Base-by-base conservation (phyloP, 2,888 invertebrate genomes). In the Pheosia gnoma region DNA sequence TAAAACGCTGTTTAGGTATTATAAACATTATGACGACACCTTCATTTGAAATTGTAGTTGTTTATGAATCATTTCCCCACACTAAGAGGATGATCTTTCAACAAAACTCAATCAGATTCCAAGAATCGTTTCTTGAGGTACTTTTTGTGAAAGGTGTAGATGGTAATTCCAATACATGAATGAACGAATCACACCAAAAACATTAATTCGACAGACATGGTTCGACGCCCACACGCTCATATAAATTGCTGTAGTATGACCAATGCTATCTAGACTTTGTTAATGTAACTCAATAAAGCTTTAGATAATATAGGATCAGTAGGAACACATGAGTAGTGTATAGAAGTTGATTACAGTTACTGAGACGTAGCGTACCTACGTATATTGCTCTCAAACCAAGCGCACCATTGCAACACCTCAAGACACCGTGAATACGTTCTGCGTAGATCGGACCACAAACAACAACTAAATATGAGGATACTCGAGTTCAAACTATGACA, bases 211-310 rank as follows among this genome's bases (percentile, higher is more conserved):
- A 39, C 55, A 13, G 9, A 39, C 13, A 38, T 13, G 55, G 55
- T 5, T 3, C 9, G 10, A 39, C 55, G 7, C 55, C 55, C 55
- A 55, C 55, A 39, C n/a, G 8, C 6, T 2, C 39, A 39, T 39
- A 55, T 39, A 55, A 55, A 55, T 11, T 38, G 10, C 4, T 38
- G 54, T n/a, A 36, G 37, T 37, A 54, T 54, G 54, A 54, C 54
- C 38, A 54, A 54, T 38, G 9, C 4, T 54, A 54, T 54, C n/a
- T 37, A 3, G 11, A 38, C 11, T 13, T 39, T 55, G n/a, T 10
- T 6, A 55, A 25, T 51, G 39, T 13, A 39, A 39, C 55, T 55
- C 39, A 39, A 55, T 39, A 55, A 37, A 38, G 9, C 11, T 25
- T 9, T 13, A n/a, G 11, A 55, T 55, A 39, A 39, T 13, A 13